Evolutionary conservation across 2,113 vertebrate species (phyloP).

Genomic region (Copsychus sechellarum): DNA sequence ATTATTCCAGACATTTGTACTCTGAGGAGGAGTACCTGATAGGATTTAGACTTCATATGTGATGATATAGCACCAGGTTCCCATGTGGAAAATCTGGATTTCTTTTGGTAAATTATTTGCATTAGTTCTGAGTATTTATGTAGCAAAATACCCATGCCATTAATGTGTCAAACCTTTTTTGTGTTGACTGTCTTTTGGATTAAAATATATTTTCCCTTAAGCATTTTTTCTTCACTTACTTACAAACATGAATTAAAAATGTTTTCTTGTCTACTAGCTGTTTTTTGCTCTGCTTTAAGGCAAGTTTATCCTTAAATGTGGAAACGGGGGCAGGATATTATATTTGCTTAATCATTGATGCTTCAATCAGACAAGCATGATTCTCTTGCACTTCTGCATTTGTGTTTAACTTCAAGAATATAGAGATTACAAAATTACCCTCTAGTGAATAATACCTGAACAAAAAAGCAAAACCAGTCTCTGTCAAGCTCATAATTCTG

Average conservation of each 20-base stretch:
- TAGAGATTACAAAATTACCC: background rate
- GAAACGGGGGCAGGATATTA: background rate
- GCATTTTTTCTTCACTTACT: background rate
- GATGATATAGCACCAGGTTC: background rate
- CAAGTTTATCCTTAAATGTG: background rate
- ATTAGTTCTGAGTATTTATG: background rate
- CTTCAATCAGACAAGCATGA: background rate
- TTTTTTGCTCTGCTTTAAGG: background rate
- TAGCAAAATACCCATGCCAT: background rate
- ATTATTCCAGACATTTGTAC: background rate
- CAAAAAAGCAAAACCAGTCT: background rate
- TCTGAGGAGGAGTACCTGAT: background rate
- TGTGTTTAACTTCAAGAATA: background rate
- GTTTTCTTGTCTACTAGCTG: background rate
- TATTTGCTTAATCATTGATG: background rate
- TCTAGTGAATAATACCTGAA: background rate
- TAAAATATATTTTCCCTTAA: background rate
- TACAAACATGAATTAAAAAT: background rate
- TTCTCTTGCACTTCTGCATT: background rate
- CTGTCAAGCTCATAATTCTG: background rate
- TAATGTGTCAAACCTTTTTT: background rate
- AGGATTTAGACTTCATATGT: background rate
- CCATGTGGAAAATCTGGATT: background rate
- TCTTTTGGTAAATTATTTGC: background rate
- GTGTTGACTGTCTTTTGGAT: background rate